These are phyloP conservation scores for Chloropsis hardwickii DNA, from an alignment of 2,113 vertebrate species.

Conservation along the genomic window DNA sequence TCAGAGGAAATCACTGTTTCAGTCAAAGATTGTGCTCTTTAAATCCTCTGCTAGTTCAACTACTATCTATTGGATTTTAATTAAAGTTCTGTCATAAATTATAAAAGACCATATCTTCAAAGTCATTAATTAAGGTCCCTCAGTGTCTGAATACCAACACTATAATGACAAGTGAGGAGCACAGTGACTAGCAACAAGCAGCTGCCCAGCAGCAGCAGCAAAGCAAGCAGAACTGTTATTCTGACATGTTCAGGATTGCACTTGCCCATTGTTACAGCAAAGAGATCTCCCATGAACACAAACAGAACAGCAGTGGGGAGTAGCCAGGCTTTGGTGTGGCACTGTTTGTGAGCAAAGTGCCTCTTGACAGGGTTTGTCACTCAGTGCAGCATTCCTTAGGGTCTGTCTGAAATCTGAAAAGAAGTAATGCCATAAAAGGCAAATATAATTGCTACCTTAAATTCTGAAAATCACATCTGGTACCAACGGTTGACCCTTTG, in stretches of 20 bases:
- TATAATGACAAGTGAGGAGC: conserved; percentile 34
- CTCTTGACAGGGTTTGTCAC: not conserved
- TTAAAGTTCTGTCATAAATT: conserved; percentile 68
- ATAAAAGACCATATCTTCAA: conserved; percentile 64
- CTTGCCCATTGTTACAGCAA: not conserved
- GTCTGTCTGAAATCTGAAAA: not conserved
- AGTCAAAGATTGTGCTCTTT: conserved; percentile 27
- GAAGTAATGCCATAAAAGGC: not conserved
- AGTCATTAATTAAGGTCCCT: conserved; percentile 64
- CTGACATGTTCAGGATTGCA: not conserved
- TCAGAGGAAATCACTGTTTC: conserved; percentile 52
- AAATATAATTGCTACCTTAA: not conserved
- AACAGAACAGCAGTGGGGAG: not conserved
- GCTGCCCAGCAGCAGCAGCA: not conserved
- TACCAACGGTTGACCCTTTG: not conserved
- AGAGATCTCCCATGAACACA: not conserved
- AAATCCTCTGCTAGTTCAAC: conserved; percentile 62
- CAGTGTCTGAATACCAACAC: not conserved
- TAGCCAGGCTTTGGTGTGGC: not conserved
- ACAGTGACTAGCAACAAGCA: not conserved
- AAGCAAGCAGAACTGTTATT: conserved; percentile 40
- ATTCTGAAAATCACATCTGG: conserved; percentile 55
- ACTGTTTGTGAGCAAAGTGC: not conserved
- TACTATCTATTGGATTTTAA: conserved; percentile 59
- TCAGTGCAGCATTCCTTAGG: not conserved